Percentiles rank a stretch among this genome's conserved stretches.
Evolutionary conservation across 2,888 invertebrate genomes (phyloP).

Genomic region (Euplagia quadripunctaria): DNA sequence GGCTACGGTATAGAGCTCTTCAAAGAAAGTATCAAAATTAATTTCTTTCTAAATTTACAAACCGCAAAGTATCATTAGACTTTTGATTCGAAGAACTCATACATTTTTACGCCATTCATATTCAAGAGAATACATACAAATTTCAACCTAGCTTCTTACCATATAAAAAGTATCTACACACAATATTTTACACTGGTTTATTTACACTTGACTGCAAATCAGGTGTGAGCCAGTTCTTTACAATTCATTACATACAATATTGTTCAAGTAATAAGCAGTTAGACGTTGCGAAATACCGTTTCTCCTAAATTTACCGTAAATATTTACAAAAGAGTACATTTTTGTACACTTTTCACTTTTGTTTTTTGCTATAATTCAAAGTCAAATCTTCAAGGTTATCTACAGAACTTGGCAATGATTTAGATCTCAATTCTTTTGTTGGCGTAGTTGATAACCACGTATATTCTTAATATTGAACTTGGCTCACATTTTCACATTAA

Average conservation of each 20-base stretch:
- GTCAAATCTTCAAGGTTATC: too few species aligned
- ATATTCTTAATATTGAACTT: too few species aligned
- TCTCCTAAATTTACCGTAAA: constrained; percentile 11
- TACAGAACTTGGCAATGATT: too few species aligned
- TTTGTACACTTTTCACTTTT: background rate
- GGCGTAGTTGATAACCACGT: too few species aligned
- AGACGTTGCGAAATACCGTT: constrained; percentile 8
- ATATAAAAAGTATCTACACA: constrained; percentile 53
- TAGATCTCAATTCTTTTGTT: too few species aligned
- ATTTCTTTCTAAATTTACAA: background rate
- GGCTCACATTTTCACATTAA: too few species aligned
- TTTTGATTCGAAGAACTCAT: background rate
- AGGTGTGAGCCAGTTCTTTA: background rate
- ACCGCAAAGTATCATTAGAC: background rate
- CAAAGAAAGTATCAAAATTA: background rate
- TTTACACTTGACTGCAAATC: constrained; percentile 39
- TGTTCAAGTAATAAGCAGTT: constrained; percentile 21
- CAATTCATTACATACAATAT: constrained; percentile 20
- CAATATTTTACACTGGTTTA: constrained; percentile 59
- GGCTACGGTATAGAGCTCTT: background rate
- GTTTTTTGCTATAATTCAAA: background rate
- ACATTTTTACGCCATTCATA: background rate
- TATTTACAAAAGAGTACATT: constrained; percentile 2
- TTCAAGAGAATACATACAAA: constrained; percentile 37
- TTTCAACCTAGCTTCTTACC: constrained; percentile 22